phyloP scores from a whole-genome alignment of 2,797 vertebrate genomes.

The Pseudochromis fuscus region DNA sequence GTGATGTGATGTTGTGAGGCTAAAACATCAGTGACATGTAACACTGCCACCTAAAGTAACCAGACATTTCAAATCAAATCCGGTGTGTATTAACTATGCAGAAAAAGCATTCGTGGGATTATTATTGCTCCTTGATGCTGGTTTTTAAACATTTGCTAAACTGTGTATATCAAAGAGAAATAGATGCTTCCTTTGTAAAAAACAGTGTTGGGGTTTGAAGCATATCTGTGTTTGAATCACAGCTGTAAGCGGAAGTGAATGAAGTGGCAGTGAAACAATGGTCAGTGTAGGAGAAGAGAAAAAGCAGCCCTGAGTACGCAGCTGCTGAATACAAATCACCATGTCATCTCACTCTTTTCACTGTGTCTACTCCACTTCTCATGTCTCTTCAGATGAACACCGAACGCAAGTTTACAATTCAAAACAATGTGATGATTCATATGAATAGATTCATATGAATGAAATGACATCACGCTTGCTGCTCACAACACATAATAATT shows the following conservation, averaged over 20 bases:
- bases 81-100: not conserved
- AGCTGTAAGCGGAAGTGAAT: conserved; percentile 2
- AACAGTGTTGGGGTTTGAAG: not conserved
- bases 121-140: not conserved
- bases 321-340: conserved; percentile 37
- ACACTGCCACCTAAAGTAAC: not conserved
- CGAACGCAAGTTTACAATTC: conserved; percentile 19
- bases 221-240: conserved; percentile 12
- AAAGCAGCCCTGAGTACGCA: conserved; percentile 17
- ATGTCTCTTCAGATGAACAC: not conserved
- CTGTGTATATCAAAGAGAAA: not conserved
- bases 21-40: not conserved
- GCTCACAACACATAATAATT: conserved; percentile 2
- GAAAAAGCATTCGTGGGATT: not conserved
- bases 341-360: conserved; percentile 19
- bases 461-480: conserved; percentile 34
- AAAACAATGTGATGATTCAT: conserved; percentile 28
- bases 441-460: not conserved
- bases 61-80: not conserved
- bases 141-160: not conserved
- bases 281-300: not conserved
- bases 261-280: conserved; percentile 15
- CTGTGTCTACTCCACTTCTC: conserved; percentile 13
- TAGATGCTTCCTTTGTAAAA: not conserved
- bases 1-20: not conserved